Evolutionary conservation across 2,113 vertebrate genomes (phyloP).

Genomic region (Saimiri boliviensis): DNA sequence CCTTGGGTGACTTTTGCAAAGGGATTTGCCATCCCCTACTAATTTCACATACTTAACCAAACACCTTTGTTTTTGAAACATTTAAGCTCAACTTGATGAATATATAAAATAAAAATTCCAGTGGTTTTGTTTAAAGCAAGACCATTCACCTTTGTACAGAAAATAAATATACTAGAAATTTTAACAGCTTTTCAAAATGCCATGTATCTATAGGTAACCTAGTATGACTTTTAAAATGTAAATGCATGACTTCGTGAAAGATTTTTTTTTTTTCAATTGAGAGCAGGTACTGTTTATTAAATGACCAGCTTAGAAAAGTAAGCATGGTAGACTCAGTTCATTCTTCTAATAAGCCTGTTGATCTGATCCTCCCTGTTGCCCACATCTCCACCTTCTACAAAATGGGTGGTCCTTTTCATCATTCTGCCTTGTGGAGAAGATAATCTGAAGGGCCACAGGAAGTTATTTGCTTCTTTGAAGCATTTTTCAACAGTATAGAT

Average conservation of each 20-base stretch:
- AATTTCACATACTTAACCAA: constrained; percentile 1
- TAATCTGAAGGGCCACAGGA: too few relatives aligned
- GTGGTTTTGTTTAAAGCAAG: neutral
- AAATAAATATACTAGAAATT: constrained; percentile 19
- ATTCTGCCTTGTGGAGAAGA: too few relatives aligned
- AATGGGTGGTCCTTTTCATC: too few relatives aligned
- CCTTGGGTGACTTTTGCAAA: constrained; percentile 13
- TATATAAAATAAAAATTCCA: constrained; percentile 24
- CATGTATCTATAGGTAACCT: neutral
- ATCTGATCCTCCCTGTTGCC: too few relatives aligned
- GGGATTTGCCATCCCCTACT: neutral
- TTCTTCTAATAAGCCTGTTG: too few relatives aligned
- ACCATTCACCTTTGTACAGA: neutral
- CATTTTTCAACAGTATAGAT: too few relatives aligned
- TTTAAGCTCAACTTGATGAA: constrained; percentile 25
- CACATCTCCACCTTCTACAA: too few relatives aligned
- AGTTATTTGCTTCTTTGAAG: too few relatives aligned
- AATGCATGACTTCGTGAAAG: neutral
- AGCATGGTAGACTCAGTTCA: too few relatives aligned
- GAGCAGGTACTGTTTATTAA: too few relatives aligned
- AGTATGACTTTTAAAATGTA: neutral
- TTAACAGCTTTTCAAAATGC: constrained; percentile 6
- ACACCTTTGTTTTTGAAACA: constrained; percentile 12
- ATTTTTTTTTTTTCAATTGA: neutral
- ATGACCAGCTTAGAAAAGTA: too few relatives aligned